These are phyloP conservation scores for Dendropsophus ebraccatus DNA, from an alignment of 2,113 vertebrate genomes.

Conservation along the genomic window DNA sequence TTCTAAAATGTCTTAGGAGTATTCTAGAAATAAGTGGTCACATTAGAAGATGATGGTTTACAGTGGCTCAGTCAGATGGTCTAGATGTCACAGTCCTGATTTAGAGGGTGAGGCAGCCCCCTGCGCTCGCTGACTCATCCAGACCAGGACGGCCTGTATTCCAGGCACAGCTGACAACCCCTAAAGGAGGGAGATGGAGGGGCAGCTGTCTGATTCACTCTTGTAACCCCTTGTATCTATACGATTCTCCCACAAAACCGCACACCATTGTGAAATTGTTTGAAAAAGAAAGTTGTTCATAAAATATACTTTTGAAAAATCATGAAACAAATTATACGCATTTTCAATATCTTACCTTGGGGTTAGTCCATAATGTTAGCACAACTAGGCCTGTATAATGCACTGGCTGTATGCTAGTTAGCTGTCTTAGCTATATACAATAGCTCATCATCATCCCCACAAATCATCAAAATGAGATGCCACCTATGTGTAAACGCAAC, in stretches of 20 bases:
- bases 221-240: constrained; percentile 1
- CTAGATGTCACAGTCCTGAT: constrained; percentile 51
- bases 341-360: neutral
- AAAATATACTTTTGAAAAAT: neutral
- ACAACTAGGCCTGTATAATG: neutral
- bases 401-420: neutral
- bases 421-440: neutral
- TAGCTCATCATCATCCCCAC: too few species aligned
- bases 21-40: constrained; percentile 9
- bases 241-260: neutral
- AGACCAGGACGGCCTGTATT: constrained; percentile 52
- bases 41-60: constrained; percentile 25
- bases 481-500: too few species aligned
- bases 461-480: too few species aligned
- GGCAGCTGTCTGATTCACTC: constrained; percentile 54
- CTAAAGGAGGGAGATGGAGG: neutral
- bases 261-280: neutral
- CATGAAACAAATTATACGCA: neutral
- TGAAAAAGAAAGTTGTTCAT: neutral
- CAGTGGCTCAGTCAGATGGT: constrained; percentile 39
- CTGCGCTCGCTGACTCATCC: constrained; percentile 53
- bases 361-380: neutral
- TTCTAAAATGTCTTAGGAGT: neutral
- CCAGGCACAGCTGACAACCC: constrained; percentile 50
- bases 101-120: constrained; percentile 56